Evolutionary conservation across 2,888 invertebrate species (phyloP).

Genomic region (Diarsia dahlii): DNA sequence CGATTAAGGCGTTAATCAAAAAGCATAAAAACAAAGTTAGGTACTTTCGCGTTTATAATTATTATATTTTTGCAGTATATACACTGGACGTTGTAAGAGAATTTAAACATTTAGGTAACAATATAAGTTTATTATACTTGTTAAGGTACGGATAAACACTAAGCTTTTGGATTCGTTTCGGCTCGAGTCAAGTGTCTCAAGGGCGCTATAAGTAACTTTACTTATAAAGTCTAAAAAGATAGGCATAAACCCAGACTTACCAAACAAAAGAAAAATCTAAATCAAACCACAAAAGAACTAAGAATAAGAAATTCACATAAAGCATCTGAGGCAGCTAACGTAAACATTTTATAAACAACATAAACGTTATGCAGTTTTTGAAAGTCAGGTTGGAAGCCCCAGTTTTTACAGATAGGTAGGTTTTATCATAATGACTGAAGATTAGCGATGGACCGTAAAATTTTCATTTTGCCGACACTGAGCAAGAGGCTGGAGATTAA

Average conservation of each 20-base stretch:
- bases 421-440: conserved; percentile 58
- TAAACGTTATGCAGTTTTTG: conserved; percentile 56
- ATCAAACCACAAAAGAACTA: background rate
- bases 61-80: background rate
- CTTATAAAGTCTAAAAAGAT: background rate
- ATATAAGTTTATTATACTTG: background rate
- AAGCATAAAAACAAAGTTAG: background rate
- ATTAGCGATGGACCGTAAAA: conserved; percentile 63
- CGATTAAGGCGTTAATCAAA: background rate
- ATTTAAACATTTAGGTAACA: background rate
- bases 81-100: background rate
- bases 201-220: background rate
- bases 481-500: conserved; percentile 60
- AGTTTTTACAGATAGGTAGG: conserved; percentile 52
- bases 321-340: conserved; percentile 22
- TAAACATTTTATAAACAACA: conserved; percentile 51
- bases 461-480: conserved; percentile 64
- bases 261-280: background rate
- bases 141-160: background rate
- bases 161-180: background rate
- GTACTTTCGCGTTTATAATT: background rate
- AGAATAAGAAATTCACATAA: conserved; percentile 20
- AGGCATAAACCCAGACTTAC: background rate
- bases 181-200: background rate
- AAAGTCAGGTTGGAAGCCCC: conserved; percentile 23